These are phyloP conservation scores for Saturnia japonica DNA, from an alignment of 2,888 invertebrate genomes.

Conservation along the genomic window DNA sequence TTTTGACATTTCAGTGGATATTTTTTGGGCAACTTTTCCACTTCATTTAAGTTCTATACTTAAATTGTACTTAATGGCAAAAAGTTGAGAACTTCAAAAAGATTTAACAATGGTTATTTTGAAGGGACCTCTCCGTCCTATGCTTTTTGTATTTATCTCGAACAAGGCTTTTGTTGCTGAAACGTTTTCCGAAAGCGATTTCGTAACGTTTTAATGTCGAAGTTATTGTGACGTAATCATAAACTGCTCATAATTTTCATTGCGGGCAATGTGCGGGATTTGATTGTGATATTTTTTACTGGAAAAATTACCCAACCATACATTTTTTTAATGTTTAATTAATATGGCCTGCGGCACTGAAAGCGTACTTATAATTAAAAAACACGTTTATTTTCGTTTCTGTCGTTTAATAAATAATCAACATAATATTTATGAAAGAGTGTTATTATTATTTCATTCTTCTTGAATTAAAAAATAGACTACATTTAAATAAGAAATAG, in stretches of 20 bases:
- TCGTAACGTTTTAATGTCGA: constrained; percentile 37
- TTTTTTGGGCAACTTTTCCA: constrained; percentile 75
- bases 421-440: no score
- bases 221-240: constrained; percentile 26
- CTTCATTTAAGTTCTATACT: constrained; percentile 80
- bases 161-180: constrained; percentile 52
- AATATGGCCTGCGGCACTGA: neutral
- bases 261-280: neutral
- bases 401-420: no score
- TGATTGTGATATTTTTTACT: constrained; percentile 9
- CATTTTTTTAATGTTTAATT: no score
- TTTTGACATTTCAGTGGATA: constrained; percentile 46
- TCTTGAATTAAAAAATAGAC: no score
- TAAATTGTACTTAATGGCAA: constrained; percentile 76
- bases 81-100: constrained; percentile 75
- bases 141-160: constrained; percentile 60
- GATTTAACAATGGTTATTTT: constrained; percentile 80
- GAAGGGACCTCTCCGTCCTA: constrained; percentile 61
- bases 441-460: no score
- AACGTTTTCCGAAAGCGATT: constrained; percentile 47
- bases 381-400: no score
- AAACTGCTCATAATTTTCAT: neutral
- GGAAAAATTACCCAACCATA: constrained; percentile 27
- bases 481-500: no score
- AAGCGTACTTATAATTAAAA: neutral